Base-by-base conservation (phyloP, 2,888 invertebrate species). In the Limenitis camilla region DNA sequence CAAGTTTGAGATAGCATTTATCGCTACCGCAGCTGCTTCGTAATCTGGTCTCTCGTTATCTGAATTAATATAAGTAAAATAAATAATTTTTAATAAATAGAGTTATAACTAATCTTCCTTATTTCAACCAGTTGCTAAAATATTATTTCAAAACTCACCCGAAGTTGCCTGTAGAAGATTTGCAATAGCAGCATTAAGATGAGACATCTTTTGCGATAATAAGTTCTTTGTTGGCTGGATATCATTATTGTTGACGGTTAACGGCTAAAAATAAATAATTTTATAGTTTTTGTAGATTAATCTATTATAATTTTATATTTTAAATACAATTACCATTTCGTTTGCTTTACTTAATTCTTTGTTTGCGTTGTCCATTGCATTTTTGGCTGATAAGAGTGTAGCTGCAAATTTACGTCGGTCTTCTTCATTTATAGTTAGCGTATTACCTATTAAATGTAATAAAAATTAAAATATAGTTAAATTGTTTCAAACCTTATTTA, bases 111-210 rank as follows among this genome's bases (percentile, higher is more conserved):
- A 19, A 19, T 19, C 19, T 19, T 19, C 19, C 19, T 19, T 19
- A 19, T 2, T 19, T 19, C 19, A 2, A 19, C 19, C 1, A 19
- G 19, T 19, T 19, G 19, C 19, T n/a, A n/a, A 19, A 19, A 19
- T 19, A 19, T 19, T 19, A 19, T 19, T 3, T 19, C 19, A 19
- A 19, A 19, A 19, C 19, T 19, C 52, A 77, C 78, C 74, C 2
- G 68, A 52, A 4, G 71, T 67, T 3, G 77, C 71, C 0, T 63
- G 60, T 0, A 74, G 59, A 4, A 79, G 63, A 0, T 70, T 62
- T 0, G 77, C 78, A 3, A 78, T 53, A 1, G 77, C 74, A 0
- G 76, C 77, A 50, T 78, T 77, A n/a, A 78, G 64, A 29, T 65
- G 68, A 0, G 72, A 72, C 40, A 79, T 28, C 28, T 58, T 61